A percentile compares a stretch with the other conserved stretches of the same genome.
phyloP scores from a whole-genome alignment of 2,888 invertebrate species.

The Druceiella hillmani region DNA sequence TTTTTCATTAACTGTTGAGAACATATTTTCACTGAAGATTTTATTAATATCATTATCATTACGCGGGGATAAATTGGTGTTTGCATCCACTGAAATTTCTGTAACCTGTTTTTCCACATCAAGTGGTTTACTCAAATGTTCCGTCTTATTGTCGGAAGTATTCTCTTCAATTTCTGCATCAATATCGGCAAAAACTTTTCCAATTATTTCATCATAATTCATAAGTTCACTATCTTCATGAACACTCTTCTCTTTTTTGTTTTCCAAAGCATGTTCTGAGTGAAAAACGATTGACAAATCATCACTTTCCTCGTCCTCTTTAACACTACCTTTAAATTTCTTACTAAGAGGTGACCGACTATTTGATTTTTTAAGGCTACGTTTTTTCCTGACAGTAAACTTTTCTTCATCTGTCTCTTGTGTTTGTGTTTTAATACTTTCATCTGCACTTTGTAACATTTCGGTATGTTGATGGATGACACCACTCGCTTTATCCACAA shows the following conservation, averaged over 20 bases:
- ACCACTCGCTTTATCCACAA: too few species aligned
- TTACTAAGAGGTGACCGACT: conserved; percentile 3
- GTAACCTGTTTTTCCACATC: too few species aligned
- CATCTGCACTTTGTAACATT: too few species aligned
- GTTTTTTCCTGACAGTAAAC: conserved; percentile 18
- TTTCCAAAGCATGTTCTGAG: background rate
- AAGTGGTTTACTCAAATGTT: too few species aligned
- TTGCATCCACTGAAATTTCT: too few species aligned
- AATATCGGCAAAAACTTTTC: conserved; percentile 40
- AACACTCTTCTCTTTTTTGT: too few species aligned
- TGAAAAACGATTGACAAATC: background rate
- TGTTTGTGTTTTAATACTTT: too few species aligned
- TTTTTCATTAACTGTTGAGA: conserved; percentile 35
- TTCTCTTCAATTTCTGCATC: conserved; percentile 35
- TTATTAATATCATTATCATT: conserved; percentile 20
- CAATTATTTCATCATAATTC: conserved; percentile 39
- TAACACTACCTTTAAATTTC: conserved; percentile 22
- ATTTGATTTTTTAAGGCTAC: background rate
- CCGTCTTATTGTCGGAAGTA: too few species aligned
- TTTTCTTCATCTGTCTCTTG: conserved; percentile 23
- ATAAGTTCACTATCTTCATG: conserved; percentile 16
- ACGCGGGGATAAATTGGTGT: too few species aligned
- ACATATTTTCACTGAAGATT: conserved; percentile 41
- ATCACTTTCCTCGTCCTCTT: background rate
- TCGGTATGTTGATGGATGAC: too few species aligned